Percentiles rank a stretch among this genome's conserved stretches.
These are phyloP conservation scores for Hassar affinis DNA, from an alignment of 2,113 vertebrate genomes.

Conservation along the genomic window DNA sequence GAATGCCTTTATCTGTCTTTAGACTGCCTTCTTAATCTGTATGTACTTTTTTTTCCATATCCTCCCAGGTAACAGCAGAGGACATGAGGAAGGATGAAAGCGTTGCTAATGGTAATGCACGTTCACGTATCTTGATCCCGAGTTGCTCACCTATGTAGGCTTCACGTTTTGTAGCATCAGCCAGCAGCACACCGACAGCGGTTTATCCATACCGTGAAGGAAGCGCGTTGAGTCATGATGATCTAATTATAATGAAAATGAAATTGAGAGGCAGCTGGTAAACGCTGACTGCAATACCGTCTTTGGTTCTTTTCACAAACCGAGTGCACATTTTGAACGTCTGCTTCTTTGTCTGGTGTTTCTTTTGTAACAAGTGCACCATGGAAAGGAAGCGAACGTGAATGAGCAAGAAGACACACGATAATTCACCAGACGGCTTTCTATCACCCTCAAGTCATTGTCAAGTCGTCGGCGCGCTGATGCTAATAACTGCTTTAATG, in stretches of 20 bases:
- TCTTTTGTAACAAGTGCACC: background rate
- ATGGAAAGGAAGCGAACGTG: constrained; percentile 18
- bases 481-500: constrained; percentile 51
- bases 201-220: background rate
- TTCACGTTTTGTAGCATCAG: background rate
- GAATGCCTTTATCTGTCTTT: background rate
- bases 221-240: background rate
- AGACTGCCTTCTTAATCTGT: constrained; percentile 11
- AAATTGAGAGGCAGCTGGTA: constrained; percentile 13
- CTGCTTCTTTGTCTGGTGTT: constrained; percentile 17
- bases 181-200: background rate
- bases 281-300: background rate
- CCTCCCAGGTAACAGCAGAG: constrained; percentile 70
- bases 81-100: constrained; percentile 63
- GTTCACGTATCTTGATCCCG: background rate
- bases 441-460: constrained; percentile 33
- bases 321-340: constrained; percentile 17
- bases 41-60: constrained; percentile 19
- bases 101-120: constrained; percentile 57
- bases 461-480: constrained; percentile 30
- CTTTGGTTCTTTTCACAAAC: background rate
- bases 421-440: constrained; percentile 36
- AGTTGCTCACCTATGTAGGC: background rate
- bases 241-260: constrained; percentile 21
- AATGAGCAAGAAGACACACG: constrained; percentile 33